Base-by-base conservation (phyloP, 1,140 invertebrate species). In the Kradibia gibbosae region DNA sequence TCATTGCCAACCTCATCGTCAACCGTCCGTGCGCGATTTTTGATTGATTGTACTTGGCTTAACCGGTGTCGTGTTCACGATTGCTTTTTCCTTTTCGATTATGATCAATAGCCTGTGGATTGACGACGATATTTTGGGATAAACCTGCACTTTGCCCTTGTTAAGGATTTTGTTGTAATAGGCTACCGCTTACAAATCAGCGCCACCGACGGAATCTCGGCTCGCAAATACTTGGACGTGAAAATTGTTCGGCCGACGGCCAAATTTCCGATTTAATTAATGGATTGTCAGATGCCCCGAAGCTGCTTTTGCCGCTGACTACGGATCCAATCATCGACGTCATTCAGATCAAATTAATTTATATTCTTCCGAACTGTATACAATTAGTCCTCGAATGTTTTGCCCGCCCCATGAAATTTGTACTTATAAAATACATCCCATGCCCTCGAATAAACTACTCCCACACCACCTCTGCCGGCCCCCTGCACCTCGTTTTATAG, bases 11-110 rank as follows among this genome's bases (percentile, higher is more conserved):
- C n/a, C n/a, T n/a, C n/a, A n/a, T n/a, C n/a, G n/a, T n/a, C n/a
- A n/a, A n/a, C 11, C 62, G 4, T 8, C 45, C 5, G 15, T 31
- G 10, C 11, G 73, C 65, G 28, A 78, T 76, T 81, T 82, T 82
- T 82, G 80, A 82, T 82, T 60, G 74, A 82, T 82, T 50, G 74
- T 75, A 75, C 25, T 36, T 31, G 7, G 34, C 42, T 48, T 70
- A 25, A 42, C 77, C 39, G 60, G 42, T 65, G 42, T 55, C 65
- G 31, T 55, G n/a, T 53, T 65, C 39, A 22, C 39, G 8, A 48
- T 34, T 36, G 42, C 48, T 55, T 36, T 13, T 34, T 50, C 67
- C 39, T 28, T 31, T 57, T 77, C 20, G 53, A 15, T 80, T 80
- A 74, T 74, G 78, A 74, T 80, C 73, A 80, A 80, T 74, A 48